Evolutionary conservation across 2,113 vertebrate species (phyloP).

Genomic region (Elanoides forficatus): DNA sequence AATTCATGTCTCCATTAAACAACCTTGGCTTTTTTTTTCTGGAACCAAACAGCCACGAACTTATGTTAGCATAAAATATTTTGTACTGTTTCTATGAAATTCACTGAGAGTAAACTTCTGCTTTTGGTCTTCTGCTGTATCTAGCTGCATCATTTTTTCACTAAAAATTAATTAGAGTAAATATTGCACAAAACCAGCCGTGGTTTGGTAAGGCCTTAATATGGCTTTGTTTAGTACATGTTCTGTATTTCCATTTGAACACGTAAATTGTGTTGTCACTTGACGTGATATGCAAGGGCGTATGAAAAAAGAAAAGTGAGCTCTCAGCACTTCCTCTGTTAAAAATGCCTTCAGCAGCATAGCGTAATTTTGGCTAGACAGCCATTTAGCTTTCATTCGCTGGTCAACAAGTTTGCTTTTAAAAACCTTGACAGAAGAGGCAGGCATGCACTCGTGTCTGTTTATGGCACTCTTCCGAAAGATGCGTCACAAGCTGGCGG

Average conservation of each 20-base stretch:
- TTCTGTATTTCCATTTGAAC: background rate
- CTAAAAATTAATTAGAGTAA: background rate
- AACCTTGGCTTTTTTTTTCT: background rate
- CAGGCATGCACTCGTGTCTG: background rate
- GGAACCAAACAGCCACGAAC: background rate
- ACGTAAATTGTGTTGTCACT: background rate
- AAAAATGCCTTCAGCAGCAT: background rate
- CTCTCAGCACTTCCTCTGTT: background rate
- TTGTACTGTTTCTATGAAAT: background rate
- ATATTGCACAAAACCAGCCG: accelerated
- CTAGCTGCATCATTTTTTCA: background rate
- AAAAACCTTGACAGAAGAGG: background rate
- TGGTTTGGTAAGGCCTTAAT: background rate
- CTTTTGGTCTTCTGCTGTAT: background rate
- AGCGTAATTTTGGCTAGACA: background rate
- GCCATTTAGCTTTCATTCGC: background rate
- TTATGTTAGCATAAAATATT: background rate
- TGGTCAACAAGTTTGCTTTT: background rate
- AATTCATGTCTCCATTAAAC: background rate
- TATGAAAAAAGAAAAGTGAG: background rate
- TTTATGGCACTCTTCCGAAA: background rate
- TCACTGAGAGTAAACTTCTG: background rate
- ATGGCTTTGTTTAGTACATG: background rate
- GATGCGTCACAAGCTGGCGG: constrained; percentile 10
- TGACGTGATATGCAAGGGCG: background rate